phyloP scores from a whole-genome alignment of 2,113 vertebrate genomes.

The Gallinago jamesoni region DNA sequence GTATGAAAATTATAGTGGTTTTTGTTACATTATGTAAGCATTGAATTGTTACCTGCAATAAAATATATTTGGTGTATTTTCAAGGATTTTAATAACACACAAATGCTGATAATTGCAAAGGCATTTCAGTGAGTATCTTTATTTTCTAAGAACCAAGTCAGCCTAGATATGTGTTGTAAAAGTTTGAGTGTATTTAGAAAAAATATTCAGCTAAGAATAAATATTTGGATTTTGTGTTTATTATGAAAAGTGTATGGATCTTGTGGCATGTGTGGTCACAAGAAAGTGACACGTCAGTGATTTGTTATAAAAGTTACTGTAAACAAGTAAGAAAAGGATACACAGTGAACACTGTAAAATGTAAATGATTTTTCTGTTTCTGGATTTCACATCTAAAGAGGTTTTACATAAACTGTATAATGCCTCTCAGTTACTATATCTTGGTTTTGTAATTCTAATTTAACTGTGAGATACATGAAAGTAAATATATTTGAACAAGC shows the following conservation, averaged over 20 bases:
- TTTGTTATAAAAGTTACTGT: background rate
- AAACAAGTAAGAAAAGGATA: background rate
- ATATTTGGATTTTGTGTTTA: background rate
- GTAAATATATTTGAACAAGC: background rate
- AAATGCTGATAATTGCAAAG: background rate
- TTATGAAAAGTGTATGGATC: background rate
- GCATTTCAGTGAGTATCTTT: background rate
- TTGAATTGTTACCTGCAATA: background rate
- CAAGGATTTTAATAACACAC: background rate
- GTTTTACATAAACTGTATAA: background rate
- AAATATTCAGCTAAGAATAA: background rate
- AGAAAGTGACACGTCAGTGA: background rate
- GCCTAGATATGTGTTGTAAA: background rate
- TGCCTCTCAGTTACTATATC: background rate
- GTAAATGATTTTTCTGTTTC: background rate
- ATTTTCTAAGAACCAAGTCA: background rate
- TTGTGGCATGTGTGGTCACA: background rate
- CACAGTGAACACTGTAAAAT: background rate
- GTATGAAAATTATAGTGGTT: background rate
- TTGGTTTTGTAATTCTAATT: background rate
- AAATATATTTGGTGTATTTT: background rate
- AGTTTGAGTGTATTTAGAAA: background rate
- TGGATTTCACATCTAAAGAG: background rate
- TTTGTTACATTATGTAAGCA: accelerated
- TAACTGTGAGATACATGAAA: background rate